phyloP scores from a whole-genome alignment of 1,140 invertebrate genomes.

The Riptortus pedestris region DNA sequence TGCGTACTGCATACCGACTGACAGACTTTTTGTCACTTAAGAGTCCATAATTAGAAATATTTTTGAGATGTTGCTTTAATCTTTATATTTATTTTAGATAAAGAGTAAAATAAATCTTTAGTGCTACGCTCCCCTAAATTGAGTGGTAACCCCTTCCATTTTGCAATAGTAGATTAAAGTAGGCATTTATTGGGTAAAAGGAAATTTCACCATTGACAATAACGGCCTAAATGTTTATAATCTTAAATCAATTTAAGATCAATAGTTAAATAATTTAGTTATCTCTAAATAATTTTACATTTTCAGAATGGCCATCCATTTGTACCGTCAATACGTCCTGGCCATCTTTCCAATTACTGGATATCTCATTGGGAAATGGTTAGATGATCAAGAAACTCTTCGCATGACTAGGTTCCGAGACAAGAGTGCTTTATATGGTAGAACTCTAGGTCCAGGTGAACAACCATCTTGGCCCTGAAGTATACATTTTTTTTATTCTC shows the following conservation, averaged over 20 bases:
- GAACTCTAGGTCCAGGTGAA: conserved; percentile 49
- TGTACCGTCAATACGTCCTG: neutral
- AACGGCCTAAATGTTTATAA: neutral
- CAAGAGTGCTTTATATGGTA: conserved; percentile 62
- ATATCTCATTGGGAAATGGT: conserved; percentile 46
- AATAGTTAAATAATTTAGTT: neutral
- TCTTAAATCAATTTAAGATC: neutral
- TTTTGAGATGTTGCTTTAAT: too few relatives aligned
- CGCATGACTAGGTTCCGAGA: conserved; percentile 61
- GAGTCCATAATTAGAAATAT: too few relatives aligned
- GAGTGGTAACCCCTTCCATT: too few relatives aligned
- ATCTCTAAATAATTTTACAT: neutral
- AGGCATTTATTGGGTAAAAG: too few relatives aligned
- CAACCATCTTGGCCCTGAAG: conserved; percentile 56
- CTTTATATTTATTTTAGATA: too few relatives aligned
- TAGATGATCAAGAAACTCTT: conserved; percentile 55
- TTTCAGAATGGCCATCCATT: conserved; percentile 28
- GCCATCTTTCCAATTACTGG: conserved; percentile 42
- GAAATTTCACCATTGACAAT: too few relatives aligned
- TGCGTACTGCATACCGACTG: too few relatives aligned
- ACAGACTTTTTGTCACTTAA: too few relatives aligned
- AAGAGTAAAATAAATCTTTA: too few relatives aligned
- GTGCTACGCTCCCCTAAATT: too few relatives aligned
- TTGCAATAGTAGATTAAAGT: too few relatives aligned
- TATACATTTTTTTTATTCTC: conserved; percentile 4